phyloP scores from a whole-genome alignment of 2,113 vertebrate genomes.

The Micromys minutus region DNA sequence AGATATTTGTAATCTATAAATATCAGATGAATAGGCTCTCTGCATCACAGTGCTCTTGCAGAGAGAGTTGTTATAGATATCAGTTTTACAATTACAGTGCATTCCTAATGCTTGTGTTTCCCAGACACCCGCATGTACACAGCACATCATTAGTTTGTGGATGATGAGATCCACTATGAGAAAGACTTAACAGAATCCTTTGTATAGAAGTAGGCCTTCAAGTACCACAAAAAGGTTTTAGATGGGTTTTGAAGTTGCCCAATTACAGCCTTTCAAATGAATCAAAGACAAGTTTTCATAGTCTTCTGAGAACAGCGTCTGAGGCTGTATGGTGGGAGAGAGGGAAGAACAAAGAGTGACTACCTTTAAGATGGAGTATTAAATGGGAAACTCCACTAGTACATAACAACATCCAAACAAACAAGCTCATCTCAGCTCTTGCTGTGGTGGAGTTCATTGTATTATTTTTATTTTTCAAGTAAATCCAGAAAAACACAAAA shows the following conservation, averaged over 20 bases:
- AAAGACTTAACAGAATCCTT: constrained; percentile 54
- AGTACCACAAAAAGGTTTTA: constrained; percentile 53
- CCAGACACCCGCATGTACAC: neutral
- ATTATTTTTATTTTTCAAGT: neutral
- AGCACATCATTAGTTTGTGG: neutral
- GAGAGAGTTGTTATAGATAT: neutral
- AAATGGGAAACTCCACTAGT: neutral
- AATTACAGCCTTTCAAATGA: constrained; percentile 71
- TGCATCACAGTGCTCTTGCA: neutral
- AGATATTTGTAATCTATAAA: neutral
- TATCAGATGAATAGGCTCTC: neutral
- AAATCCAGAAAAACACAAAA: constrained; percentile 60
- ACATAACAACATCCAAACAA: constrained; percentile 37
- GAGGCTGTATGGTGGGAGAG: neutral
- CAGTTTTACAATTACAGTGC: neutral
- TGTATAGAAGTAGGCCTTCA: constrained; percentile 49
- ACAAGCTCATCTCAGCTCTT: neutral
- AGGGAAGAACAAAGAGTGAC: constrained; percentile 54
- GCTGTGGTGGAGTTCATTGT: neutral
- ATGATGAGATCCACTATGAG: neutral
- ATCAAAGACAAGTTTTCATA: constrained; percentile 64
- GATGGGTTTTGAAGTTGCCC: constrained; percentile 64
- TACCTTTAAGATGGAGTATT: constrained; percentile 21
- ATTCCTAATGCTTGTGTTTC: neutral
- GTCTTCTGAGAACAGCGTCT: constrained; percentile 23